Conservation (phyloP, 2,888 invertebrate genomes). For the Oxycera nigricornis region DNA sequence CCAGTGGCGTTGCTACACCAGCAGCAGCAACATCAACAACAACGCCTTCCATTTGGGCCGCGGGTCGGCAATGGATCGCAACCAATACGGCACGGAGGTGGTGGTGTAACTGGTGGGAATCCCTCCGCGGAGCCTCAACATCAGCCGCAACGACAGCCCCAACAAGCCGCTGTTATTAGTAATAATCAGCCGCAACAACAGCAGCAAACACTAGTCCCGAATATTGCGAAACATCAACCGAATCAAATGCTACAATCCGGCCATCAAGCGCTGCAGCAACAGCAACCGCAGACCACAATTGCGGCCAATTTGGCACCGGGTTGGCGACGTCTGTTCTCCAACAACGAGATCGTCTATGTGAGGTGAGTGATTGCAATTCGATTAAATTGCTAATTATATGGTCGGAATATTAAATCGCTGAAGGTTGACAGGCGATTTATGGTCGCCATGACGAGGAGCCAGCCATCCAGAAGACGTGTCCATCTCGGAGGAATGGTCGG, state of each 20-base stretch:
- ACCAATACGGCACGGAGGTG: conserved; percentile 5
- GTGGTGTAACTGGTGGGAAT: conserved; percentile 11
- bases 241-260: conserved; percentile 41
- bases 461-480: too few species aligned
- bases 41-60: conserved; percentile 51
- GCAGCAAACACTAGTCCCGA: conserved; percentile 51
- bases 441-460: too few species aligned
- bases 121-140: conserved; percentile 40
- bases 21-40: conserved; percentile 50
- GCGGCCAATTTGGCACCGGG: conserved; percentile 72
- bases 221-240: conserved; percentile 46
- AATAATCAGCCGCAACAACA: conserved; percentile 50
- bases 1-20: neutral
- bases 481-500: too few species aligned
- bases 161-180: conserved; percentile 44
- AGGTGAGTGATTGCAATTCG: conserved; percentile 67
- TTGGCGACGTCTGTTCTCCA: conserved; percentile 77
- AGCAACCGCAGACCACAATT: conserved; percentile 39
- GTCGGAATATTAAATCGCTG: neutral
- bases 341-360: conserved; percentile 77
- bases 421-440: neutral
- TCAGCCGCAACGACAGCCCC: conserved; percentile 22
- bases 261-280: conserved; percentile 47
- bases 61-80: conserved; percentile 54
- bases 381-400: neutral